These are phyloP conservation scores for Zosterops japonicus DNA, from an alignment of 2,113 vertebrate species.

Conservation along the genomic window DNA sequence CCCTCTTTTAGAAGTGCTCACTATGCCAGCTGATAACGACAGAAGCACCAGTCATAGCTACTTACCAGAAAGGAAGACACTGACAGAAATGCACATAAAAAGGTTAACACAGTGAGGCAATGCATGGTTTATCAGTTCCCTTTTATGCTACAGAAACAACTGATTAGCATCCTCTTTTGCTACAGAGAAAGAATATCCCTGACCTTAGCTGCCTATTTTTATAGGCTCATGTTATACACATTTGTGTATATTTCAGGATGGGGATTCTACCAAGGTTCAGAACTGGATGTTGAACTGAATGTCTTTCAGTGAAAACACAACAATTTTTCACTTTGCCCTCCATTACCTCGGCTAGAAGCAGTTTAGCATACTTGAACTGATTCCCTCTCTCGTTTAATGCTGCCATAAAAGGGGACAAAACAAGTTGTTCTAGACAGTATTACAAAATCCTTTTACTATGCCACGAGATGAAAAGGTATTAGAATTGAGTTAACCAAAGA, in stretches of 20 bases:
- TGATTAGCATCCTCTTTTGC: background rate
- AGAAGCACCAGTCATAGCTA: background rate
- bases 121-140: background rate
- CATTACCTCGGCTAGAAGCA: background rate
- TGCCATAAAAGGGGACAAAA: background rate
- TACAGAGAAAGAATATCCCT: background rate
- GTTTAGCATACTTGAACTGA: background rate
- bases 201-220: background rate
- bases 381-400: background rate
- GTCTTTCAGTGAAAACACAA: background rate
- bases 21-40: background rate
- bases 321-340: background rate
- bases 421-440: background rate
- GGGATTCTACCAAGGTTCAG: background rate
- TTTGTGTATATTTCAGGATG: background rate
- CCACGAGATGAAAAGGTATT: background rate
- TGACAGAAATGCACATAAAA: background rate
- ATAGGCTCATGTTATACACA: background rate
- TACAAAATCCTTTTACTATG: background rate
- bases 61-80: background rate
- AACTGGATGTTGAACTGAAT: background rate
- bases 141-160: background rate
- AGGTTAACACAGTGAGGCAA: background rate
- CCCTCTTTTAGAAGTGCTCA: background rate
- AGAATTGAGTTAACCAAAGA: background rate